Conservation (phyloP, 2,888 invertebrate species). For the Sthenelais limicola region DNA sequence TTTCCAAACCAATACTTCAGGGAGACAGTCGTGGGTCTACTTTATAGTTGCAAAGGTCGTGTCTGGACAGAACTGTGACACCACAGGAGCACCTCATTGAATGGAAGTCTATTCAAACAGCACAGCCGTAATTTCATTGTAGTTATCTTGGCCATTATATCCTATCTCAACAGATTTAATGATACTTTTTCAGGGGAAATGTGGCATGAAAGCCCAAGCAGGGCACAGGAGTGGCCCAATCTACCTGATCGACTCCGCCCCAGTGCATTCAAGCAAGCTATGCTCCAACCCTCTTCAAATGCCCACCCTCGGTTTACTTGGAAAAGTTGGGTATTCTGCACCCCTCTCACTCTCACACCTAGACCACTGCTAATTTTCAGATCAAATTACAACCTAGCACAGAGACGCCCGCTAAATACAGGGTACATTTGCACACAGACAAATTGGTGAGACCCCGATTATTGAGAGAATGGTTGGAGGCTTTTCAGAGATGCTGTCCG, state of each 20-base stretch:
- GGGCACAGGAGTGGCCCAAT: conserved; percentile 29
- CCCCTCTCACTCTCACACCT: conserved; percentile 13
- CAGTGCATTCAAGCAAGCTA: neutral
- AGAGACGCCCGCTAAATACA: conserved; percentile 27
- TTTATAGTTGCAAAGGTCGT: too few relatives aligned
- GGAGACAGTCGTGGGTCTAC: too few relatives aligned
- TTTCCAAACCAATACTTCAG: too few relatives aligned
- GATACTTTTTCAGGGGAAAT: conserved; percentile 42
- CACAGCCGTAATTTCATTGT: conserved; percentile 34
- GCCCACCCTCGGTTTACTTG: too few relatives aligned
- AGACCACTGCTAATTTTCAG: conserved; percentile 24
- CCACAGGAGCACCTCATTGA: too few relatives aligned
- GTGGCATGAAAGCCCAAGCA: conserved; percentile 29
- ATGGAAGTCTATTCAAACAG: conserved; percentile 2
- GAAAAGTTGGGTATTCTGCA: neutral
- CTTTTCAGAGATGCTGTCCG: too few relatives aligned
- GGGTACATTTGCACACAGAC: conserved; percentile 30
- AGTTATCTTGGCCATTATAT: conserved; percentile 32
- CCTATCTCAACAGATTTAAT: conserved; percentile 43
- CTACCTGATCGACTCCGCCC: conserved; percentile 22
- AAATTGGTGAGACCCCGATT: conserved; percentile 16
- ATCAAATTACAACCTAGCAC: conserved; percentile 31
- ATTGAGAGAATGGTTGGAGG: too few relatives aligned
- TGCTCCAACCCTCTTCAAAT: too few relatives aligned
- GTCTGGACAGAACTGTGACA: too few relatives aligned